phyloP scores from a whole-genome alignment of 2,888 invertebrate genomes.

The Bursaphelenchus okinawaensis region DNA sequence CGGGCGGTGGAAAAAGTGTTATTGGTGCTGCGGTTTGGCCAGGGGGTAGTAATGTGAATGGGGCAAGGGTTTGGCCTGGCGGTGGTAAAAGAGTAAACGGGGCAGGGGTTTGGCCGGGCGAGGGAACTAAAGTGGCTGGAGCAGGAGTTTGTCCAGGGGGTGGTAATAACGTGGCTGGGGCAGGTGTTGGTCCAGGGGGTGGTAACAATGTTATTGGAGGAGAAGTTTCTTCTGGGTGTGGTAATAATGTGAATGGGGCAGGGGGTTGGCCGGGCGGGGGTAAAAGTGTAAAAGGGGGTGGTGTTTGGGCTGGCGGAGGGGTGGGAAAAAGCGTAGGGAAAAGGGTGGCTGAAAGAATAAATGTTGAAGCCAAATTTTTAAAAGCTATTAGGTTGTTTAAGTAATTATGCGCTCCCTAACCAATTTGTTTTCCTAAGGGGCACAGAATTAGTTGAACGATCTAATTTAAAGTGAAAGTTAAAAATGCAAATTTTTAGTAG shows the following conservation, averaged over 20 bases:
- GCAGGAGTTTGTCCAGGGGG: conserved; percentile 1
- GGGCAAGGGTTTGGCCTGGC: conserved; percentile 7
- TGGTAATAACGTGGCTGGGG: conserved; percentile 10
- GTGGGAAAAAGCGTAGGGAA: conserved; percentile 4
- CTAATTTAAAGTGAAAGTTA: too few relatives aligned
- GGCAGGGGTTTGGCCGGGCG: conserved; percentile 3
- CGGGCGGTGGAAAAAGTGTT: neutral
- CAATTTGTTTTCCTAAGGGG: too few relatives aligned
- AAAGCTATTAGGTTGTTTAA: too few relatives aligned
- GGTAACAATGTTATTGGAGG: neutral
- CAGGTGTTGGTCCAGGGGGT: conserved; percentile 15
- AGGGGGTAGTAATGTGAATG: conserved; percentile 17
- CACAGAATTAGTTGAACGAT: too few relatives aligned
- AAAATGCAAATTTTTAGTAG: too few relatives aligned
- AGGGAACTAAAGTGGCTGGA: conserved; percentile 8
- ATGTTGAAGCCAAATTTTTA: too few relatives aligned
- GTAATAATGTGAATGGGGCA: conserved; percentile 18
- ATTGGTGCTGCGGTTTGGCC: conserved; percentile 2
- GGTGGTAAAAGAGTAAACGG: conserved; percentile 20
- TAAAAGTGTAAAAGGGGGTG: conserved; percentile 18
- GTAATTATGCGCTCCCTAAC: neutral
- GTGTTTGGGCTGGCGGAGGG: conserved; percentile 10
- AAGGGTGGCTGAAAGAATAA: neutral
- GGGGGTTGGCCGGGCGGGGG: conserved; percentile 11
- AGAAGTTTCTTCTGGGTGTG: conserved; percentile 9